A percentile compares a stretch with the other conserved stretches of the same genome.
Evolutionary conservation across 2,888 invertebrate genomes (phyloP).

Genomic region (Pammene fasciana): DNA sequence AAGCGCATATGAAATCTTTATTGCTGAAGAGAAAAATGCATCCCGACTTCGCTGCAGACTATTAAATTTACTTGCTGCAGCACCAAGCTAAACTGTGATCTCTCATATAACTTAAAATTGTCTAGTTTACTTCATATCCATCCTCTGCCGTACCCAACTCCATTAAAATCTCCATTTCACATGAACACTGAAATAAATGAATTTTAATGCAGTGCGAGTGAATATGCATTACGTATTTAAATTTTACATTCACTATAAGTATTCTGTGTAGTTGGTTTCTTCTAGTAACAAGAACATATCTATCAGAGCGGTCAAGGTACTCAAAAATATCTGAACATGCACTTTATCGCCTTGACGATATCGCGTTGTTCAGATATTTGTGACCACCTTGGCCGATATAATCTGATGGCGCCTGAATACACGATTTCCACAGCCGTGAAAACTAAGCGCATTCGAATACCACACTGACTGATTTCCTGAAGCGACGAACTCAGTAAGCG

Average conservation of each 20-base stretch:
- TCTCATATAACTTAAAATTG: constrained; percentile 6
- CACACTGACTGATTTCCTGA: not conserved
- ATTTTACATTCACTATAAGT: not conserved
- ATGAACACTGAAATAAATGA: constrained; percentile 5
- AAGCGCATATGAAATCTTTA: not conserved
- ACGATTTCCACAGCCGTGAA: not conserved
- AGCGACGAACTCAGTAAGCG: not conserved
- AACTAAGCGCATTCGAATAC: not conserved
- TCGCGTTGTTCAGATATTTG: too few species aligned
- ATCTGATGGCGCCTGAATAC: too few species aligned
- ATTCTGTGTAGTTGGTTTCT: not conserved
- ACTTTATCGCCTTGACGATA: too few species aligned
- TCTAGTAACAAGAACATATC: not conserved
- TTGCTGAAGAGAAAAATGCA: not conserved
- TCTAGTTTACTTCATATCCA: constrained; percentile 20
- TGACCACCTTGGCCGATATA: too few species aligned
- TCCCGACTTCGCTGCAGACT: not conserved
- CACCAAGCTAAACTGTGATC: constrained; percentile 1
- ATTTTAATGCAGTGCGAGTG: constrained; percentile 15
- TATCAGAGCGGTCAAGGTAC: not conserved
- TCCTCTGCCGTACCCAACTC: constrained; percentile 14
- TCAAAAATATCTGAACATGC: too few species aligned
- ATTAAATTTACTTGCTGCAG: not conserved
- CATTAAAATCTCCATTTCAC: constrained; percentile 32
- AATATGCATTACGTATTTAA: constrained; percentile 15